phyloP scores from a whole-genome alignment of 1,140 invertebrate species.

The Brachionus rotundiformis region DNA sequence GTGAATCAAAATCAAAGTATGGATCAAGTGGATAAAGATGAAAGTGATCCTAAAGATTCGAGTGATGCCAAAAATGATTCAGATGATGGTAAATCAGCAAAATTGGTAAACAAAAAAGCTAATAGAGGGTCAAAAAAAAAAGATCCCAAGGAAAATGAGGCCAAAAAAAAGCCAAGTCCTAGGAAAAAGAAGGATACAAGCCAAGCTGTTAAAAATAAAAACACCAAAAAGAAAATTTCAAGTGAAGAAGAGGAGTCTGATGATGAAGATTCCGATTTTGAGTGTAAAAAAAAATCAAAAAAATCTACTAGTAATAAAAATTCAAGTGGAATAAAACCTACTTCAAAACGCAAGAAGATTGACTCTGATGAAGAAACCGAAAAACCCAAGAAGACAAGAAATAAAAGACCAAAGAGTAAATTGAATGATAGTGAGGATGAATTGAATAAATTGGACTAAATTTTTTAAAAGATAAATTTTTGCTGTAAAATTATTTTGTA shows the following conservation, averaged over 20 bases:
- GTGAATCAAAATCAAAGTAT: background rate
- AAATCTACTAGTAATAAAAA: background rate
- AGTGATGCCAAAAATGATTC: background rate
- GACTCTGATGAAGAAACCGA: constrained; percentile 9
- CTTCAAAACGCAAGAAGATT: background rate
- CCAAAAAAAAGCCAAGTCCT: background rate
- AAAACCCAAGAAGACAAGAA: background rate
- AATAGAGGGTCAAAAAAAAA: background rate
- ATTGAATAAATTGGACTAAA: constrained; percentile 30
- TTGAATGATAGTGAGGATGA: constrained; percentile 19
- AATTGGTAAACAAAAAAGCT: no score
- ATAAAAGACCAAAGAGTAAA: background rate
- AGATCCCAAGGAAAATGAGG: background rate
- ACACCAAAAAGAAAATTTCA: background rate
- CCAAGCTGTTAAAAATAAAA: background rate
- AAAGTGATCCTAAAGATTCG: background rate
- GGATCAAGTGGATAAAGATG: background rate
- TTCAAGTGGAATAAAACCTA: background rate
- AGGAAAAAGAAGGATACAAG: background rate
- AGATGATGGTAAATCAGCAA: background rate
- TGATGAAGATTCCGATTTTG: constrained; percentile 29
- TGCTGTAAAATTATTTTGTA: background rate
- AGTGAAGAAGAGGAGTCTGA: background rate
- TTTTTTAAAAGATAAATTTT: background rate
- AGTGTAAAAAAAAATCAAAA: background rate